Percentiles rank a stretch among this genome's conserved stretches.
These are phyloP conservation scores for Liodrosophila aerea DNA, from an alignment of 2,888 invertebrate genomes.

Conservation along the genomic window DNA sequence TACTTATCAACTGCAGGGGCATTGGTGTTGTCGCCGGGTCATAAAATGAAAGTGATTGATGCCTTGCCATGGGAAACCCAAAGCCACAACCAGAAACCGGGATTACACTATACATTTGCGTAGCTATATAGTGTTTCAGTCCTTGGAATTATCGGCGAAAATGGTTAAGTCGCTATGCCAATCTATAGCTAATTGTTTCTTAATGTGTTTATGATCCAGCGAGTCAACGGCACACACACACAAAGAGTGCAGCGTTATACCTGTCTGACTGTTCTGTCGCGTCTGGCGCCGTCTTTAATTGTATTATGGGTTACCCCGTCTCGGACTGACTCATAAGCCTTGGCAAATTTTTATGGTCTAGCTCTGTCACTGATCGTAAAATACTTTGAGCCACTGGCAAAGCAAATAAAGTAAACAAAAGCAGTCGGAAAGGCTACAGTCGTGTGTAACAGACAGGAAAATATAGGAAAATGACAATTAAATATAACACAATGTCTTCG, in stretches of 20 bases:
- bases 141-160: conserved; percentile 37
- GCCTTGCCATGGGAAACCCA: conserved; percentile 11
- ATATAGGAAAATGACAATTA: no score
- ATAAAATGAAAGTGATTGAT: conserved; percentile 66
- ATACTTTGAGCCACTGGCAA: conserved; percentile 26
- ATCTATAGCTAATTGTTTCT: conserved; percentile 74
- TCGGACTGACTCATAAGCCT: conserved; percentile 53
- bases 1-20: conserved; percentile 36
- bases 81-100: background rate
- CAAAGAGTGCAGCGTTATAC: conserved; percentile 17
- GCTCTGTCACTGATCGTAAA: conserved; percentile 57
- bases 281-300: conserved; percentile 46
- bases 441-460: no score
- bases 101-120: no score
- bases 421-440: background rate
- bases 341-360: conserved; percentile 19
- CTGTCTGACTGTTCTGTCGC: conserved; percentile 33
- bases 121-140: background rate
- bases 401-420: conserved; percentile 36
- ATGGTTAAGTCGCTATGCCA: conserved; percentile 43
- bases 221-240: conserved; percentile 22
- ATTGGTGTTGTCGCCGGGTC: conserved; percentile 40
- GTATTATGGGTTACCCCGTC: conserved; percentile 10
- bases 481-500: no score
- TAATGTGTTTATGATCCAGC: conserved; percentile 58